Evolutionary conservation across 1,140 invertebrate species (phyloP).

Genomic region (Adoxophyes honmai): DNA sequence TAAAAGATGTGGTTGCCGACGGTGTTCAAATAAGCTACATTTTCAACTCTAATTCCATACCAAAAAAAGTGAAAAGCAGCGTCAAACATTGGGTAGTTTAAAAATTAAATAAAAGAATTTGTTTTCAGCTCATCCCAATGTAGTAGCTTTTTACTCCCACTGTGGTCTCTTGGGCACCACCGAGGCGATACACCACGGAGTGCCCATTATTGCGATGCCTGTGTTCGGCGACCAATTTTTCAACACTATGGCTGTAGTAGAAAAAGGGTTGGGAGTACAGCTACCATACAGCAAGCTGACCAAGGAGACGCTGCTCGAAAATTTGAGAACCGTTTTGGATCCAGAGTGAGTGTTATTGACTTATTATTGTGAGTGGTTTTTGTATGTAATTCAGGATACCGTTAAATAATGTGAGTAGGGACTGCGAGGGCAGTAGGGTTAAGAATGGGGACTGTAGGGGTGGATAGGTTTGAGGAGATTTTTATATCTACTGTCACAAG

Average conservation of each 20-base stretch:
- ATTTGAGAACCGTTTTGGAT: constrained; percentile 77
- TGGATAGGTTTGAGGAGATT: too few relatives aligned
- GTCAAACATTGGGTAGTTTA: too few relatives aligned
- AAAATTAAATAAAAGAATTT: too few relatives aligned
- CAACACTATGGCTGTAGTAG: constrained; percentile 78
- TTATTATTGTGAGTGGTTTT: neutral
- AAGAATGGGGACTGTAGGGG: too few relatives aligned
- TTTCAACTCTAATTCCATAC: too few relatives aligned
- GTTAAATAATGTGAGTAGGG: too few relatives aligned
- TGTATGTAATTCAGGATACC: too few relatives aligned
- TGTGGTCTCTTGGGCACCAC: constrained; percentile 86
- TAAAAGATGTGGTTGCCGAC: too few relatives aligned
- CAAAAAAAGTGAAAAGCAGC: too few relatives aligned
- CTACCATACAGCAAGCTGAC: constrained; percentile 77
- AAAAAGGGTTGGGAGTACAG: constrained; percentile 79
- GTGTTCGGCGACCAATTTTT: constrained; percentile 83
- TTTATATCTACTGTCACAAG: too few relatives aligned
- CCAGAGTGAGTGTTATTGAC: constrained; percentile 72
- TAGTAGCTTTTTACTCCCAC: constrained; percentile 84
- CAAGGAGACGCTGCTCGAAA: constrained; percentile 76
- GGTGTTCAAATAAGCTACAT: too few relatives aligned
- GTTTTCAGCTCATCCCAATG: constrained; percentile 81
- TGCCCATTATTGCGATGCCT: constrained; percentile 86
- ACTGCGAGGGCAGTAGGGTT: too few relatives aligned
- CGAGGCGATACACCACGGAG: constrained; percentile 85